Evolutionary conservation across 2,113 vertebrate genomes (phyloP).

Genomic region (Syngnathus typhle): DNA sequence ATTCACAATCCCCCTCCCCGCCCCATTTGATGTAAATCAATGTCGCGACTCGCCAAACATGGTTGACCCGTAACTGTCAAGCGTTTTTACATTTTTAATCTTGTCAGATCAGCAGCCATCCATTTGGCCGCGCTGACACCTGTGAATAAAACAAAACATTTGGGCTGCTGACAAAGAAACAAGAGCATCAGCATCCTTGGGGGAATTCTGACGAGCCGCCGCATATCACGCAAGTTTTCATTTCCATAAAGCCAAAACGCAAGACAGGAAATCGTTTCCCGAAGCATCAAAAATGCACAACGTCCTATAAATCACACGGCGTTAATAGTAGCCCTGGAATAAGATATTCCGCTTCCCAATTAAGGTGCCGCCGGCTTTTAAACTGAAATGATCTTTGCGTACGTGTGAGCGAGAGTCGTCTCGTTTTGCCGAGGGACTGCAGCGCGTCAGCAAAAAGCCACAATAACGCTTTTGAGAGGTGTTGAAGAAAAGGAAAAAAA

Average conservation of each 20-base stretch:
- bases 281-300: constrained; percentile 20
- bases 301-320: constrained; percentile 52
- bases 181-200: not conserved
- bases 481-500: not conserved
- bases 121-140: not conserved
- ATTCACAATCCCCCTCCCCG: too few relatives aligned
- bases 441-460: constrained; percentile 3
- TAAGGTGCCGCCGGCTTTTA: constrained; percentile 33
- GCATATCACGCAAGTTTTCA: constrained; percentile 8
- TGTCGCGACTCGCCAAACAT: not conserved
- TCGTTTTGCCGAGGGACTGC: not conserved
- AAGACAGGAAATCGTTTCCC: constrained; percentile 15
- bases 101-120: not conserved
- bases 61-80: not conserved
- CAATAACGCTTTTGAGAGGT: not conserved
- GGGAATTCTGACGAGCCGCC: not conserved
- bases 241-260: constrained; percentile 12
- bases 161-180: not conserved
- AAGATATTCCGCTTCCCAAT: constrained; percentile 40
- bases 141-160: not conserved
- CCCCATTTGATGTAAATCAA: not conserved
- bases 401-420: not conserved
- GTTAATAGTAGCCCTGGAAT: constrained; percentile 29
- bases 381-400: constrained; percentile 16
- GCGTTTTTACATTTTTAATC: not conserved